A percentile compares a stretch with the other conserved stretches of the same genome.
These are phyloP conservation scores for Papilio helenus DNA, from an alignment of 1,140 invertebrate species.

Conservation along the genomic window DNA sequence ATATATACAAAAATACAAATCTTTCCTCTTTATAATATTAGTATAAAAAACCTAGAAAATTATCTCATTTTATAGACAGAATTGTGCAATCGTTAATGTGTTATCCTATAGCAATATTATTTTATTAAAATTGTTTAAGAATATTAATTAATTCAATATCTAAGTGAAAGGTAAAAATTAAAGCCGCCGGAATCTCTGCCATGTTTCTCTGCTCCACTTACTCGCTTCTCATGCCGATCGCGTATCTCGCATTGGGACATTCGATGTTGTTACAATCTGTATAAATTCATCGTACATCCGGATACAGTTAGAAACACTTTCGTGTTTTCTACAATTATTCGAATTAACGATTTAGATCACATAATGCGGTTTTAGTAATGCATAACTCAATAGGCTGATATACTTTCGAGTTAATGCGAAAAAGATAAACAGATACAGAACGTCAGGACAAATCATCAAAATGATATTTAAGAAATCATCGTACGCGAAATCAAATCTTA, in stretches of 20 bases:
- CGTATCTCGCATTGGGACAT: conserved; percentile 25
- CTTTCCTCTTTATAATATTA: too few relatives aligned
- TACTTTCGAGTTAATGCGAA: background rate
- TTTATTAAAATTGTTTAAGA: background rate
- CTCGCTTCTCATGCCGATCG: conserved; percentile 22
- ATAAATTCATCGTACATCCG: conserved; percentile 28
- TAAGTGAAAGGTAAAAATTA: conserved; percentile 21
- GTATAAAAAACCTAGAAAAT: too few relatives aligned
- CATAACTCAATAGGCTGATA: background rate
- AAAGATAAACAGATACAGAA: background rate
- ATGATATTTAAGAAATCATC: background rate
- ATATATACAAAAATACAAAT: too few relatives aligned
- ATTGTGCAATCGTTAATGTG: too few relatives aligned
- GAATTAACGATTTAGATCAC: conserved; percentile 18
- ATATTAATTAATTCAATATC: conserved; percentile 22
- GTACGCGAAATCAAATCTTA: too few relatives aligned
- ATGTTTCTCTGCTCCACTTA: conserved; percentile 26
- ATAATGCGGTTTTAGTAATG: background rate
- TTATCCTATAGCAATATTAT: background rate
- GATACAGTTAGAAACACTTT: conserved; percentile 19
- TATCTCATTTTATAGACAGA: too few relatives aligned
- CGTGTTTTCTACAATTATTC: conserved; percentile 18
- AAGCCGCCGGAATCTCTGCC: conserved; percentile 14
- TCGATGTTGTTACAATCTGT: conserved; percentile 3
- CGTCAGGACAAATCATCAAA: background rate